Conservation (phyloP, 2,888 invertebrate genomes). For the Proisotoma minuta region DNA sequence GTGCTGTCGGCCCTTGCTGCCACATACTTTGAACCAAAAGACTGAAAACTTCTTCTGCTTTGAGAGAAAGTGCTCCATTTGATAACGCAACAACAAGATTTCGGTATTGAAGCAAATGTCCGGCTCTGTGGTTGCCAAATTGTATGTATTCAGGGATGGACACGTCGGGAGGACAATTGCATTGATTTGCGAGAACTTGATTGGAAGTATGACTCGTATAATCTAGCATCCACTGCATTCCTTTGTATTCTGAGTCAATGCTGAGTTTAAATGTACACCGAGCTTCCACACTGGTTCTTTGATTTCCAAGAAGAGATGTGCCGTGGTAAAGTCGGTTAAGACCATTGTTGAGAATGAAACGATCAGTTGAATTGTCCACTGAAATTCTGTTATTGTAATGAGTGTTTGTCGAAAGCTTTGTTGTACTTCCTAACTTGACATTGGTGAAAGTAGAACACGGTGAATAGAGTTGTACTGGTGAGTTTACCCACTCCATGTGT, state of each 20-base stretch:
- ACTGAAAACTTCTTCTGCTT: slow-evolving; percentile 14
- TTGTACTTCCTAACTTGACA: neutral
- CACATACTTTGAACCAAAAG: slow-evolving; percentile 19
- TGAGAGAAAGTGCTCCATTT: slow-evolving; percentile 7
- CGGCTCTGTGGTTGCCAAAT: slow-evolving; percentile 19
- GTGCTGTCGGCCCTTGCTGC: slow-evolving; percentile 9
- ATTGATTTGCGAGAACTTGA: slow-evolving; percentile 14
- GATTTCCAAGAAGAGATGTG: neutral
- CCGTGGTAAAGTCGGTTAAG: neutral
- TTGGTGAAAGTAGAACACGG: neutral
- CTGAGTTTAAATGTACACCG: slow-evolving; percentile 10
- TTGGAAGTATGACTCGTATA: slow-evolving; percentile 20
- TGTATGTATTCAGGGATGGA: slow-evolving; percentile 7
- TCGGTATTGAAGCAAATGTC: slow-evolving; percentile 19
- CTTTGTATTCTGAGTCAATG: neutral
- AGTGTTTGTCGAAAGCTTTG: neutral
- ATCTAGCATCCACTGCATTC: slow-evolving; percentile 12
- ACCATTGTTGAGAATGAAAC: slow-evolving; percentile 10
- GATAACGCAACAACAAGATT: slow-evolving; percentile 17
- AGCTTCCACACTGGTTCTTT: neutral
- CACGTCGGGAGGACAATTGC: slow-evolving; percentile 10
- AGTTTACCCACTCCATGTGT: neutral
- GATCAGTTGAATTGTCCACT: neutral
- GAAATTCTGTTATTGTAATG: neutral
- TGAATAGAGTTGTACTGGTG: neutral